Percentiles rank a stretch among this genome's conserved stretches.
phyloP scores from a whole-genome alignment of 2,113 vertebrate species.

The Heterotilapia buettikoferi region DNA sequence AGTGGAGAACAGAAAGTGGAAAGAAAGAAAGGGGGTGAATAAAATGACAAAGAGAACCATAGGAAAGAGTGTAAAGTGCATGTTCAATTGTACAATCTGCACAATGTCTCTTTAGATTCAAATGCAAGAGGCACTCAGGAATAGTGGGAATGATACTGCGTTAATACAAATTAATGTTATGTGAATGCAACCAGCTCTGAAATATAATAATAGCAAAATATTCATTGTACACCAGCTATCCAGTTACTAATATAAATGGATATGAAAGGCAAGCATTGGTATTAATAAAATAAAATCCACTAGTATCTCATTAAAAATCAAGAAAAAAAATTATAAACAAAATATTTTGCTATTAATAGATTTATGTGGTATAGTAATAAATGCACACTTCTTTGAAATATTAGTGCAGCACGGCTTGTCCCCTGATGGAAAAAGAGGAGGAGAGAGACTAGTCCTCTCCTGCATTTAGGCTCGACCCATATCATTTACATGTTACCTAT shows the following conservation, averaged over 20 bases:
- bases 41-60: conserved; percentile 42
- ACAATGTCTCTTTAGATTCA: conserved; percentile 60
- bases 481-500: conserved; percentile 72
- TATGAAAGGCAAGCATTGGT: neutral
- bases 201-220: conserved; percentile 26
- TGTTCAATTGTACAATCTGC: conserved; percentile 40
- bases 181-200: conserved; percentile 25
- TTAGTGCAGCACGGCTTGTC: neutral
- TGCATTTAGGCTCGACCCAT: conserved; percentile 58
- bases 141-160: conserved; percentile 30
- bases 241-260: neutral
- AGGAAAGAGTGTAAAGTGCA: conserved; percentile 49
- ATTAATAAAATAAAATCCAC: conserved; percentile 2
- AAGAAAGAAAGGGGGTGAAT: neutral
- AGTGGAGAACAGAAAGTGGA: conserved; percentile 19
- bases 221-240: neutral
- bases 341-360: neutral
- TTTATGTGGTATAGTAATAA: neutral
- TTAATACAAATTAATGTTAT: conserved; percentile 41
- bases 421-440: conserved; percentile 25
- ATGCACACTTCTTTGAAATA: neutral
- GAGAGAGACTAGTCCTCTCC: conserved; percentile 29
- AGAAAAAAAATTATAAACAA: neutral
- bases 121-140: conserved; percentile 45
- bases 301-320: neutral